Percentiles rank a stretch among this genome's conserved stretches.
Evolutionary conservation across 2,113 vertebrate species (phyloP).

Genomic region (Atractosteus spatula): DNA sequence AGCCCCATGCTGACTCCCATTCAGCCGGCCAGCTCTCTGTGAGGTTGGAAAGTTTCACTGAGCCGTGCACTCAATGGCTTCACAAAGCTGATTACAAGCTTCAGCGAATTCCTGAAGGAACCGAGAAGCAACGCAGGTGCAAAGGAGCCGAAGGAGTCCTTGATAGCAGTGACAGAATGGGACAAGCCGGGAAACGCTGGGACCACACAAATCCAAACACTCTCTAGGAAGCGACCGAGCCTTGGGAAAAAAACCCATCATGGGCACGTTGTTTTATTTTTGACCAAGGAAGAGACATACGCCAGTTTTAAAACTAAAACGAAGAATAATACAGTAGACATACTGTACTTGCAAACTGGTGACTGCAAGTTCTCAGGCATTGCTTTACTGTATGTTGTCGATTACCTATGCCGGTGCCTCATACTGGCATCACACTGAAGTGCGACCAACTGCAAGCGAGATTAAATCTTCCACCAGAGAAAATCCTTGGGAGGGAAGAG

Average conservation of each 20-base stretch:
- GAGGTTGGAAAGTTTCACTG: conserved; percentile 96
- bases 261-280: conserved; percentile 40
- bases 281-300: conserved; percentile 29
- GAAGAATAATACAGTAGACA: too few species aligned
- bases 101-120: conserved; percentile 98
- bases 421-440: too few species aligned
- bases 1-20: conserved; percentile 95
- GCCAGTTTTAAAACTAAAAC: too few species aligned
- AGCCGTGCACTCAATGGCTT: conserved; percentile 95
- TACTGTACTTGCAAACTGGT: too few species aligned
- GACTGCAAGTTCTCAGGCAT: too few species aligned
- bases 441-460: too few species aligned
- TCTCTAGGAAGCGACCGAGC: conserved; percentile 74
- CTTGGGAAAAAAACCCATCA: conserved; percentile 63
- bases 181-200: conserved; percentile 60
- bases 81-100: conserved; percentile 99
- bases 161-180: conserved; percentile 83
- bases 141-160: conserved; percentile 85
- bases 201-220: conserved; percentile 91
- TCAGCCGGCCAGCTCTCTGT: conserved; percentile 87
- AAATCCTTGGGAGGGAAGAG: too few species aligned
- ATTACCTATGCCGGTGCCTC: too few species aligned
- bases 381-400: too few species aligned
- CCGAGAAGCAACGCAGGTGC: conserved; percentile 94
- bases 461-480: too few species aligned